Evolutionary conservation across 1,140 invertebrate genomes (phyloP).

Genomic region (Hycleus cichorii): DNA sequence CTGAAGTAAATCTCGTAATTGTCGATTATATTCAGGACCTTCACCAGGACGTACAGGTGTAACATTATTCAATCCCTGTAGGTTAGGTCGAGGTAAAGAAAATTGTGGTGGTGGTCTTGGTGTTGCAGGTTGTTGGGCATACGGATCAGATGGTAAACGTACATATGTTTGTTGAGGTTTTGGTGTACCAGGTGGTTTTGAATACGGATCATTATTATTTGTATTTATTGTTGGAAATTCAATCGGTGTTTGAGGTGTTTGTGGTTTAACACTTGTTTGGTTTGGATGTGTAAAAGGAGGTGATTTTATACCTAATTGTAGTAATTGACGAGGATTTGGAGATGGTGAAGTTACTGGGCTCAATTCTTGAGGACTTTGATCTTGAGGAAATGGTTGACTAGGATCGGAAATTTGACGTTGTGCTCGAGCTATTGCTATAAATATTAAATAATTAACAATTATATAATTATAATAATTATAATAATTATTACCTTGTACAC

Average conservation of each 20-base stretch:
- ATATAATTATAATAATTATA: not conserved
- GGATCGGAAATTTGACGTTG: slow-evolving; percentile 47
- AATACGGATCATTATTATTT: slow-evolving; percentile 16
- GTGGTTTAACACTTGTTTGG: slow-evolving; percentile 30
- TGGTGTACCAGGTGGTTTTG: slow-evolving; percentile 20
- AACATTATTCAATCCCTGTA: slow-evolving; percentile 5
- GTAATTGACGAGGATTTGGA: slow-evolving; percentile 41
- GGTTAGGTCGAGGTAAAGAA: slow-evolving; percentile 39
- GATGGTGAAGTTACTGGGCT: slow-evolving; percentile 44
- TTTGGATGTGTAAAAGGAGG: slow-evolving; percentile 34
- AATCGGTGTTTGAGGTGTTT: slow-evolving; percentile 31
- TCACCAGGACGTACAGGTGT: slow-evolving; percentile 12
- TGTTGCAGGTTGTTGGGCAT: slow-evolving; percentile 46
- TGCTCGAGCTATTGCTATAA: slow-evolving; percentile 48
- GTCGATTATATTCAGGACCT: slow-evolving; percentile 55
- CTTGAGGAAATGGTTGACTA: slow-evolving; percentile 41
- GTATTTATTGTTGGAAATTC: slow-evolving; percentile 16
- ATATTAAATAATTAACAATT: not conserved
- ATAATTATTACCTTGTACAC: slow-evolving; percentile 54
- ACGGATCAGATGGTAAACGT: slow-evolving; percentile 36
- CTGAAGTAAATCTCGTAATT: slow-evolving; percentile 77
- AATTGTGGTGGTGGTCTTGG: slow-evolving; percentile 44
- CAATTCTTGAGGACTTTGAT: slow-evolving; percentile 38
- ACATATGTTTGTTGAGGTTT: slow-evolving; percentile 17
- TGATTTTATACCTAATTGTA: slow-evolving; percentile 44